phyloP scores from a whole-genome alignment of 2,888 invertebrate species.

The Lamellibrachia satsuma region DNA sequence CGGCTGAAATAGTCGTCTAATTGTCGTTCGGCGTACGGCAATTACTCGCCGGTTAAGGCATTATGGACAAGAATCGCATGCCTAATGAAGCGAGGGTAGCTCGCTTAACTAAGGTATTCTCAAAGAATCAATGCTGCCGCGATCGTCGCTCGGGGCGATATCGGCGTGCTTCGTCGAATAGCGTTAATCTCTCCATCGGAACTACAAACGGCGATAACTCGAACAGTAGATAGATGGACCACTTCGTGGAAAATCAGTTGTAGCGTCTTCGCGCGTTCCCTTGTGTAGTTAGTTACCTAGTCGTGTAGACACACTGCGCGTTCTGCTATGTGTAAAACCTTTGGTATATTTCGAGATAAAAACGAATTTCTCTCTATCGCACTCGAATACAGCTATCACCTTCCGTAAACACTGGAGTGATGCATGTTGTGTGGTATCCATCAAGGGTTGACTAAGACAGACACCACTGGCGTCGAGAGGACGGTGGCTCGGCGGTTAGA shows the following conservation, averaged over 20 bases:
- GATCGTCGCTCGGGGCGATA: slow-evolving; percentile 11
- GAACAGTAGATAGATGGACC: background rate
- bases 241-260: background rate
- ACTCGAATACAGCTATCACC: background rate
- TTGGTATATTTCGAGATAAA: background rate
- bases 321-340: background rate
- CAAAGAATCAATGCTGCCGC: background rate
- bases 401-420: background rate
- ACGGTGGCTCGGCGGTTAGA: too few relatives aligned
- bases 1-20: background rate
- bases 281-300: background rate
- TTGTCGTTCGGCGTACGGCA: background rate
- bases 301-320: background rate
- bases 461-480: background rate
- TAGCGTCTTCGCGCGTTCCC: background rate
- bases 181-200: background rate
- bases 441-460: slow-evolving; percentile 8
- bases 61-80: background rate
- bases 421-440: background rate
- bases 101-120: slow-evolving; percentile 5
- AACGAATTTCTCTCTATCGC: background rate
- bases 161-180: background rate
- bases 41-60: slow-evolving; percentile 10
- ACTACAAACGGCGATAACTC: background rate
- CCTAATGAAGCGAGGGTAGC: background rate